Evolutionary conservation across 2,888 invertebrate species (phyloP), one percentile per base, ranked within the genome.

Genomic region (Notodonta dromedarius): DNA sequence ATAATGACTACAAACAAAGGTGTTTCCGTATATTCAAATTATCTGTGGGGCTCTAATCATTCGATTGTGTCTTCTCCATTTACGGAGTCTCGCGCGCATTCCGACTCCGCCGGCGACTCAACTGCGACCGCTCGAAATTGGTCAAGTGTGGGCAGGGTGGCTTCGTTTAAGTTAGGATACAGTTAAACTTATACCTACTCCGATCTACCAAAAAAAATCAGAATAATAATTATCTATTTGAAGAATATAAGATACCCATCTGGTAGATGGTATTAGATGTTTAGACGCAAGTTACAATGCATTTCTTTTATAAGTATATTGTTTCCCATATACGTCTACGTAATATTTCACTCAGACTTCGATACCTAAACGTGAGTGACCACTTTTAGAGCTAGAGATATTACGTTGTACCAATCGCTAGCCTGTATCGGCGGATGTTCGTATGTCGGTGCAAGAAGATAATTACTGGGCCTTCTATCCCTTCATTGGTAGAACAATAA

Each of bases 11-110:
- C 24, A 24, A 24, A 35, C 42, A 55, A 59, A 14, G 24, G 60
- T 63, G 57, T 57, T 51, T 63, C 62, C 46, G 50, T 52, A 39
- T 60, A 39, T 58, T 44, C 62, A 12, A 55, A 57, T 44, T 56
- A 32, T 32, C 54, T 35, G 50, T 8, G 40, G 24, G 14, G 60
- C 56, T 70, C 44, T 65, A 65, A 70, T 66, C 64, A 24, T 39
- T 57, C 56, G 65, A 67, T 74, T 68, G 61, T 70, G 56, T 73
- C 71, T 61, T 62, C 56, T 70, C 63, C 63, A 65, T 66, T 55
- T 67, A 70, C 53, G 61, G 65, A 55, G 54, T 35, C 60, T 16
- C 60, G 63, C 39, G 54, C 59, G 63, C 71, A 76, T 73, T 76
- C 77, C 66, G 63, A 48, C 61, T 62, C 58, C 62, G 55, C 11